Conservation (phyloP, 2,113 vertebrate genomes). For the Poecilia latipinna region DNA sequence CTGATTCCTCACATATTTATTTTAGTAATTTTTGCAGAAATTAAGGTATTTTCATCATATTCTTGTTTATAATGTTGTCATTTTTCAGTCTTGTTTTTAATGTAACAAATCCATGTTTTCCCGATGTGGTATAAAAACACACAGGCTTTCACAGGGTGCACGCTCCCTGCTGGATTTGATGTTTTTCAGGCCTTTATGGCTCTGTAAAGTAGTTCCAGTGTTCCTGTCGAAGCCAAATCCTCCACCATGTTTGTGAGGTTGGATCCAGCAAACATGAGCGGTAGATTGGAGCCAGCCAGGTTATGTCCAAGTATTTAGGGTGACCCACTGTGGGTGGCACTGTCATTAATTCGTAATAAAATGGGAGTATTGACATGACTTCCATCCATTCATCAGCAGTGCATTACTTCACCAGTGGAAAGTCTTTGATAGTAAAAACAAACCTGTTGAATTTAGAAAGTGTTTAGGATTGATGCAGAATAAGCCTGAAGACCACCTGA, state of each 20-base stretch:
- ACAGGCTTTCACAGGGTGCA: too few species aligned
- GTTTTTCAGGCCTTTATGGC: not conserved
- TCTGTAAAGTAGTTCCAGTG: slow-evolving; percentile 31
- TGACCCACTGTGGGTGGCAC: slow-evolving; percentile 43
- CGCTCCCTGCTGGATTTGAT: slow-evolving; percentile 14
- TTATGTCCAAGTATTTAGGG: slow-evolving; percentile 34
- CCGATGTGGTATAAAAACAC: too few species aligned
- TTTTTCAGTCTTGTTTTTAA: too few species aligned
- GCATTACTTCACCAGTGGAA: slow-evolving; percentile 34
- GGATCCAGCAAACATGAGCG: slow-evolving; percentile 14
- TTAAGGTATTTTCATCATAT: too few species aligned
- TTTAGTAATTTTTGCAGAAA: too few species aligned
- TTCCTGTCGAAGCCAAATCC: slow-evolving; percentile 29
- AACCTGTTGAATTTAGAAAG: slow-evolving; percentile 37
- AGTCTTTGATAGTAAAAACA: slow-evolving; percentile 25
- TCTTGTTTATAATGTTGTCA: too few species aligned
- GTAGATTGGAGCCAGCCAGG: slow-evolving; percentile 22
- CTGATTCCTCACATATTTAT: not conserved
- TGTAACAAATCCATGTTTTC: too few species aligned
- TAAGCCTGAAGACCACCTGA: slow-evolving; percentile 54
- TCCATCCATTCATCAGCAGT: slow-evolving; percentile 25
- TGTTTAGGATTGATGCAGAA: slow-evolving; percentile 38
- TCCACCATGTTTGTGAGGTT: slow-evolving; percentile 25
- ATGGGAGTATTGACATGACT: slow-evolving; percentile 26
- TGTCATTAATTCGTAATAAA: slow-evolving; percentile 29